Conservation (phyloP, 2,888 invertebrate species). For the Teleiodes luculella region DNA sequence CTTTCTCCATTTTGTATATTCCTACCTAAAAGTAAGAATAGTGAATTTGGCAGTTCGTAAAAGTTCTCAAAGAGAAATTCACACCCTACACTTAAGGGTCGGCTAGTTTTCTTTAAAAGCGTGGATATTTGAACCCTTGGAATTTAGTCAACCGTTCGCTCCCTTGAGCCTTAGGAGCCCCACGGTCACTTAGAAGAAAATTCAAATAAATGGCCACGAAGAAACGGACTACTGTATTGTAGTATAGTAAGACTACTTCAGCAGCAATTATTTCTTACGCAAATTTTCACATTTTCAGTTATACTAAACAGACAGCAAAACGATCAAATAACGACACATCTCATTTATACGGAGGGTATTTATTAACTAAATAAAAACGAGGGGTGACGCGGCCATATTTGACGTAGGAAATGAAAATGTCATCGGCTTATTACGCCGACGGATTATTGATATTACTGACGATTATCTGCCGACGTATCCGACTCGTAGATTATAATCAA, state of each 20-base stretch:
- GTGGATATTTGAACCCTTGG: constrained; percentile 63
- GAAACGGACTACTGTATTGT: background rate
- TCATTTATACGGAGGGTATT: constrained; percentile 54
- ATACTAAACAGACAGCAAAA: constrained; percentile 28
- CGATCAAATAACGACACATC: constrained; percentile 38
- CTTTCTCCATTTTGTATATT: background rate
- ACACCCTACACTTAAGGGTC: constrained; percentile 62
- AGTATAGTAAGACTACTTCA: background rate
- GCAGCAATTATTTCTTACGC: no score
- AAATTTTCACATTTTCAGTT: background rate
- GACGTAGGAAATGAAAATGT: constrained; percentile 75
- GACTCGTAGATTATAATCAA: constrained; percentile 24
- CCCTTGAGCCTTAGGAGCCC: constrained; percentile 54
- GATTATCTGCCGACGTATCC: constrained; percentile 19
- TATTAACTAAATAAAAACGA: constrained; percentile 45
- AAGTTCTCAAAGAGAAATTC: constrained; percentile 58
- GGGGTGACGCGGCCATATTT: constrained; percentile 53
- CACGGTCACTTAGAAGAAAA: constrained; percentile 59
- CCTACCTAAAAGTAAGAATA: constrained; percentile 12
- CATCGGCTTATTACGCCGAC: constrained; percentile 62
- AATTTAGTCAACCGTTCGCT: constrained; percentile 68
- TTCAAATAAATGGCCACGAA: constrained; percentile 50
- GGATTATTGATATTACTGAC: constrained; percentile 65
- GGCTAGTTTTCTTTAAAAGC: constrained; percentile 68
- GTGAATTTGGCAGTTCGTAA: constrained; percentile 25